These are phyloP conservation scores for Crossocerus cetratus DNA, from an alignment of 2,888 invertebrate species.

Conservation along the genomic window DNA sequence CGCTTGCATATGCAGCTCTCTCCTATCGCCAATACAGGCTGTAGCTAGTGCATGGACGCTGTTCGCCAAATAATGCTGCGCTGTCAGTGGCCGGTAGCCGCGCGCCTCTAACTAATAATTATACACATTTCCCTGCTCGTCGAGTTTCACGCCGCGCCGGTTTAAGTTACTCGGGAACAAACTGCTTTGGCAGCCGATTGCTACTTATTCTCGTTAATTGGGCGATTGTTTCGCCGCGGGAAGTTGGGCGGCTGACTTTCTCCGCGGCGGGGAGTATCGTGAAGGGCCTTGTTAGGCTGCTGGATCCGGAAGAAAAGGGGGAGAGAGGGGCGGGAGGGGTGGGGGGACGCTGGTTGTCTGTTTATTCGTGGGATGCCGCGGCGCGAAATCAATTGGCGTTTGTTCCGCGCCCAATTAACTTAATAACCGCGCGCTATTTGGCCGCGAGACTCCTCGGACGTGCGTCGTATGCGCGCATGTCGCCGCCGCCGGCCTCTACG, in stretches of 20 bases:
- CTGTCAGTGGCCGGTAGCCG: background rate
- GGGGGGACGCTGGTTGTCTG: background rate
- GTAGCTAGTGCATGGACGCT: constrained; percentile 56
- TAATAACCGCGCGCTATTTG: background rate
- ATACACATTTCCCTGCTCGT: too few relatives aligned
- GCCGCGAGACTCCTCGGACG: background rate
- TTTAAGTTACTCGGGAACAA: too few relatives aligned
- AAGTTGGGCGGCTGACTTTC: background rate
- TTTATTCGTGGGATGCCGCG: background rate
- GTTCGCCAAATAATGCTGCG: constrained; percentile 13
- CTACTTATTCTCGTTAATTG: background rate
- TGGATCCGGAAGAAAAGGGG: too few relatives aligned
- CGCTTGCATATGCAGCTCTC: constrained; percentile 62
- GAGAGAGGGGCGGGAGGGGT: too few relatives aligned
- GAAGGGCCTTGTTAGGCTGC: too few relatives aligned
- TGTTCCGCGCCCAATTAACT: background rate
- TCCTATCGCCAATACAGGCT: constrained; percentile 56
- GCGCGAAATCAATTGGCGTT: background rate
- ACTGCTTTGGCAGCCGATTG: background rate
- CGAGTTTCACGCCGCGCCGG: too few relatives aligned
- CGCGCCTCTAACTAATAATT: background rate
- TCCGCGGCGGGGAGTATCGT: background rate
- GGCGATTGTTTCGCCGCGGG: background rate
- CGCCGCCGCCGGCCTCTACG: background rate
- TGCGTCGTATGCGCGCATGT: background rate